Conservation (phyloP, 2,888 invertebrate species). For the Noctua pronuba region DNA sequence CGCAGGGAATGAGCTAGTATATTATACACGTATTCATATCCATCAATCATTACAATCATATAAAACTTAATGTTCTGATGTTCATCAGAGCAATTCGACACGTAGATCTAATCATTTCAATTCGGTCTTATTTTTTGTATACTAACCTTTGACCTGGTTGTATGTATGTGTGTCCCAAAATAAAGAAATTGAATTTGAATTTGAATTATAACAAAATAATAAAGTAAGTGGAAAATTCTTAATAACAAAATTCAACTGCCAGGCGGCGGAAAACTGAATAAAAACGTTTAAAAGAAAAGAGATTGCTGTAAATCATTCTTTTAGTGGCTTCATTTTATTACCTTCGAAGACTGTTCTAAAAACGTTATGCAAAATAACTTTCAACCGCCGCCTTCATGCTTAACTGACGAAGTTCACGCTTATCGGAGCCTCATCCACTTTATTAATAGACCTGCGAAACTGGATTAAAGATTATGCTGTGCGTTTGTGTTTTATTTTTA, state of each 20-base stretch:
- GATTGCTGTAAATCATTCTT: slow-evolving; percentile 1
- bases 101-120: no score
- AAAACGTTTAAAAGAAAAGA: not conserved
- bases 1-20: no score
- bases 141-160: no score
- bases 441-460: slow-evolving; percentile 30
- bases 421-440: slow-evolving; percentile 26
- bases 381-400: not conserved
- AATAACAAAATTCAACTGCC: not conserved
- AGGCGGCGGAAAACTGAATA: not conserved
- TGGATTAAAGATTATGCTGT: slow-evolving; percentile 1
- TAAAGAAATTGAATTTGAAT: no score
- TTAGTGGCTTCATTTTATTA: slow-evolving; percentile 13
- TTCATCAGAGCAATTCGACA: no score
- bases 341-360: slow-evolving; percentile 11
- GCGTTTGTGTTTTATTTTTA: not conserved
- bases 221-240: not conserved
- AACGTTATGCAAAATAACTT: slow-evolving; percentile 34
- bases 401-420: slow-evolving; percentile 40
- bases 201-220: no score
- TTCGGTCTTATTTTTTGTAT: no score
- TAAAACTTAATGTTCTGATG: no score
- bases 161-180: no score
- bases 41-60: no score
- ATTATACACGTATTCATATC: no score